phyloP scores from a whole-genome alignment of 1,140 invertebrate genomes.

The Hyposmocoma kahamanoa region DNA sequence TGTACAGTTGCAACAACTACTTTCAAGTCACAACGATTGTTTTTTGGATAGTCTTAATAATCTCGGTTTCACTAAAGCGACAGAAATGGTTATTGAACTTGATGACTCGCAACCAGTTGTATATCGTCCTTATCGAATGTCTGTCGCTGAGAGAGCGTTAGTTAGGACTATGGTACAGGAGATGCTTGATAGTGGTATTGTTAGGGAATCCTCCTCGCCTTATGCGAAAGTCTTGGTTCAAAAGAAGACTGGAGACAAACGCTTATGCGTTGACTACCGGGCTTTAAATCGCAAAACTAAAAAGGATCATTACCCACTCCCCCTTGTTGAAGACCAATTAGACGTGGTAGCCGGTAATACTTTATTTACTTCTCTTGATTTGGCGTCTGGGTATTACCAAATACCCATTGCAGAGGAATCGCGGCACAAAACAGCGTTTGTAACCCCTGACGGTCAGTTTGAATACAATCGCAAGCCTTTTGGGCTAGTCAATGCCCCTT shows the following conservation, averaged over 20 bases:
- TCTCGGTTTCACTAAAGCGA: slow-evolving; percentile 10
- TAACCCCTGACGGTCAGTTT: slow-evolving; percentile 42
- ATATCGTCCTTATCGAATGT: slow-evolving; percentile 19
- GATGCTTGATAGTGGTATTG: slow-evolving; percentile 30
- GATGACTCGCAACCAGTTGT: slow-evolving; percentile 14
- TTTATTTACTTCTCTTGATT: slow-evolving; percentile 58
- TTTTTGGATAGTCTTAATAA: slow-evolving; percentile 18
- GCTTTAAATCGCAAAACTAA: slow-evolving; percentile 10
- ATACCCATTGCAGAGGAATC: slow-evolving; percentile 32
- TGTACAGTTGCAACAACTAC: no score
- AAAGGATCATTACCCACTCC: slow-evolving; percentile 7
- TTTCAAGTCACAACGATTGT: slow-evolving; percentile 20
- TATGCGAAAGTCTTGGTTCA: slow-evolving; percentile 6
- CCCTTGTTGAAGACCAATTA: slow-evolving; percentile 23
- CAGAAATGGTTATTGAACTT: slow-evolving; percentile 18
- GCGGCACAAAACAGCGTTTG: slow-evolving; percentile 40
- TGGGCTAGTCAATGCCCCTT: slow-evolving; percentile 4
- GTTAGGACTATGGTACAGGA: slow-evolving; percentile 32
- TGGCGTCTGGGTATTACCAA: slow-evolving; percentile 25
- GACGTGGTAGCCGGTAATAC: slow-evolving; percentile 18
- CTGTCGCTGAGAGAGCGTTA: slow-evolving; percentile 16
- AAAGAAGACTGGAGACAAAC: slow-evolving; percentile 6
- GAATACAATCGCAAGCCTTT: slow-evolving; percentile 49
- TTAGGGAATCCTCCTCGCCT: slow-evolving; percentile 32
- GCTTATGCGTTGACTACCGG: slow-evolving; percentile 14